Base-by-base conservation (phyloP, 1,140 invertebrate species). In the Brachystomella parvula region DNA sequence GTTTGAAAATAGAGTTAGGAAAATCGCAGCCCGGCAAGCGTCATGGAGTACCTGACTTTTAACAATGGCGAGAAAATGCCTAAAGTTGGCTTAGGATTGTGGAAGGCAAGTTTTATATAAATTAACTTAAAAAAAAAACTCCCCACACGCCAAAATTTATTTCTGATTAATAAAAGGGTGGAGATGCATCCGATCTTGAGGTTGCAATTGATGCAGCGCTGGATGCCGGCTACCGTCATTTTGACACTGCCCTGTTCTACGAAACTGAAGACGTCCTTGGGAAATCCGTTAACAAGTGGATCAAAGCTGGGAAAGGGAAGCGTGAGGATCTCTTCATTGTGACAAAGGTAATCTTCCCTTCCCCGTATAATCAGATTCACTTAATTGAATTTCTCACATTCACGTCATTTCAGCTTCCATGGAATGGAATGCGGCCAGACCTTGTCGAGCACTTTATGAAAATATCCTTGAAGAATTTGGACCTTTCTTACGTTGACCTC, bases 401-500 rank as follows among this genome's bases (percentile, higher is more conserved):
- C n/a, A n/a, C n/a, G n/a, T n/a, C n/a, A n/a, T n/a, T 74, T 74
- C 63, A 77, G 75, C 64, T 78, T 15, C 76, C 77, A 1, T 62
- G 71, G 64, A 75, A 70, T 56, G 76, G 74, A 28, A 75, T 76
- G 67, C 49, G 69, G 31, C 83, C 87, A 21, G 82, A 82, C 1
- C 83, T 85, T 61, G 88, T 94, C n/a, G 82, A 84, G 67, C 85
- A 85, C 47, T 88, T 83, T 68, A 76, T 93, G 24, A 84, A 84
- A 31, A 77, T 86, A 61, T 92, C 90, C 0, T 76, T 94, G 30
- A 77, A 83, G 60, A 83, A 83, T 44, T 78, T 94, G 21, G 82
- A 86, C 67, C 75, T 90, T 60, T 83, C 87, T 62, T 94, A 94
- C 75, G 76, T 94, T 3, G 91, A 94, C 75, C 80, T 94, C 65